Conservation (phyloP, 2,888 invertebrate genomes). For the Stratiomys singularior region DNA sequence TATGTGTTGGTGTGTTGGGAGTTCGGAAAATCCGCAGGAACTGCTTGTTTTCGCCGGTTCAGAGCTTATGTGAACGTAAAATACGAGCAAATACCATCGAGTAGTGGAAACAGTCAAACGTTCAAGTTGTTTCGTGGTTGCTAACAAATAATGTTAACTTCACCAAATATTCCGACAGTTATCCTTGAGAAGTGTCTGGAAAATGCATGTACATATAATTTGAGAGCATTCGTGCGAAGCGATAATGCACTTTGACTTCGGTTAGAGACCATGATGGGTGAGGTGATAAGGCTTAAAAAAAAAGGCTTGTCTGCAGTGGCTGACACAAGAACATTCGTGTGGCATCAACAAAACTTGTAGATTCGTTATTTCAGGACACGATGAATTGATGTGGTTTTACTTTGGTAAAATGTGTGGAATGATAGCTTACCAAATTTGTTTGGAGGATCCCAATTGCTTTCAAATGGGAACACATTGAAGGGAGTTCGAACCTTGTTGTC, state of each 20-base stretch:
- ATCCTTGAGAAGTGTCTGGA: not conserved
- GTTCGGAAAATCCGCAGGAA: slow-evolving; percentile 10
- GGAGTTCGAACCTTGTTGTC: no score
- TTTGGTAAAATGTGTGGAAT: no score
- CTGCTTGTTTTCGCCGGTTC: slow-evolving; percentile 3
- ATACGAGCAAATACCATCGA: not conserved
- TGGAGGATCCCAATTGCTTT: no score
- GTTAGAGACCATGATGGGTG: not conserved
- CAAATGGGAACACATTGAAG: no score
- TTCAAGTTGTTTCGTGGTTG: slow-evolving; percentile 5
- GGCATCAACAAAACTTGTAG: no score
- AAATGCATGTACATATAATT: not conserved
- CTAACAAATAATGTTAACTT: slow-evolving; percentile 21
- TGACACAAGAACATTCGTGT: no score
- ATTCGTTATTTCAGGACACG: no score
- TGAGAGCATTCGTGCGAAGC: not conserved
- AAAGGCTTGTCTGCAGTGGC: no score
- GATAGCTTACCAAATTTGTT: no score
- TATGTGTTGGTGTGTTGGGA: not conserved
- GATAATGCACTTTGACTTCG: not conserved
- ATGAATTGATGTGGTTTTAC: no score
- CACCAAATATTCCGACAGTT: slow-evolving; percentile 17
- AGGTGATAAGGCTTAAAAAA: not conserved
- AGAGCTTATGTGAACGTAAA: not conserved
- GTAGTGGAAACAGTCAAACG: slow-evolving; percentile 5